phyloP scores from a whole-genome alignment of 2,888 invertebrate species.

The Rotaria macrura region DNA sequence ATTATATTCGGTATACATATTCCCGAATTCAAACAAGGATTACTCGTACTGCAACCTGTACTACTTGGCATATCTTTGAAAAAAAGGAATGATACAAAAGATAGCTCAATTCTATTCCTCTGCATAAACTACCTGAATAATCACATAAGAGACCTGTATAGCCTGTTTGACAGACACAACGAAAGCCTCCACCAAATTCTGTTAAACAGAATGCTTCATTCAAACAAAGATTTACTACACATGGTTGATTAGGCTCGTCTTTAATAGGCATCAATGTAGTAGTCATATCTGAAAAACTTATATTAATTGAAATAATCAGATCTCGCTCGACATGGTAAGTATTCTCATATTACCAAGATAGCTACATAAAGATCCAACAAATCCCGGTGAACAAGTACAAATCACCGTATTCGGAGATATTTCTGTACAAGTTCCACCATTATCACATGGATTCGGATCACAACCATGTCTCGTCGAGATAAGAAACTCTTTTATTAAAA shows the following conservation, averaged over 20 bases:
- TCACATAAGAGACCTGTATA: not conserved
- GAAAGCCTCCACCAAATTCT: not conserved
- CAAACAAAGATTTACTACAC: slow-evolving; percentile 2
- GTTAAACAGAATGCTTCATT: slow-evolving; percentile 26
- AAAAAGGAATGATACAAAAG: too few species aligned
- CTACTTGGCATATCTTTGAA: too few species aligned
- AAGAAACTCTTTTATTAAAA: too few species aligned
- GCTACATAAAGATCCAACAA: slow-evolving; percentile 1
- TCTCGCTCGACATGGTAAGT: not conserved
- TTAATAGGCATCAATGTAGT: too few species aligned
- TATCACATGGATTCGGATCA: slow-evolving; percentile 24
- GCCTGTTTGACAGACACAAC: not conserved
- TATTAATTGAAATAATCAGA: too few species aligned
- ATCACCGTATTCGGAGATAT: not conserved
- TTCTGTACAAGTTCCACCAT: slow-evolving; percentile 26
- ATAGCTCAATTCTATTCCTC: too few species aligned
- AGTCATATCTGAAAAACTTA: too few species aligned
- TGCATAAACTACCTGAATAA: not conserved
- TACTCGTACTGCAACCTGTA: too few species aligned
- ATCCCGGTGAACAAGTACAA: slow-evolving; percentile 25
- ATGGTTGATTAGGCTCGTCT: not conserved
- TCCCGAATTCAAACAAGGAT: too few species aligned
- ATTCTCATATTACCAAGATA: slow-evolving; percentile 13
- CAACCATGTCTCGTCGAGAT: too few species aligned
- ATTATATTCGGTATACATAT: too few species aligned